Base-by-base conservation (phyloP, 2,888 invertebrate genomes). In the Pocota personata region DNA sequence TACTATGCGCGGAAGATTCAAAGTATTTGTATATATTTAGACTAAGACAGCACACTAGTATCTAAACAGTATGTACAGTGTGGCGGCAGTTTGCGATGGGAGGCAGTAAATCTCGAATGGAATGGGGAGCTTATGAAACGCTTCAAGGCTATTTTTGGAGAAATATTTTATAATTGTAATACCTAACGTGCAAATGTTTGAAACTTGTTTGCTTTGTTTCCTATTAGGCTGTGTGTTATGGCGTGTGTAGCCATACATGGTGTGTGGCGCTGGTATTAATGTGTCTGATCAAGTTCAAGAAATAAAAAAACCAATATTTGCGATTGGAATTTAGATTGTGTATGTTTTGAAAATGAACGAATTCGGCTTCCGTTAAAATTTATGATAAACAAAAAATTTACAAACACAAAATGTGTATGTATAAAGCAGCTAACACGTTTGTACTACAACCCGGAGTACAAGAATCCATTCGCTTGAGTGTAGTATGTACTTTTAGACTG, bases 201-300 rank as follows among this genome's bases (percentile, higher is more conserved):
- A 69, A 84, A 80, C 71, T 84, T 58, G 84, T 84, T 79, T 75
- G 55, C 48, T 75, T 75, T 84, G 84, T 75, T 73, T 84, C 79
- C 79, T 58, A 84, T 71, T 76, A 14, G 43, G 60, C 21, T 7
- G 58, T 50, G 67, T 52, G 32, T 55, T 37, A 40, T 14, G 16
- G 21, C 21, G n/a, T 30, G 19, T 69, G 69, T n/a, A 19, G 37
- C 14, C 19, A 46, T 46, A 62, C 16, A 57, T 76, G 50, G 57
- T 19, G 57, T 19, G 48, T 67, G 58, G 58, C 50, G 55, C 32
- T 67, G 19, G 67, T 58, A 40, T 60, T 37, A 21, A 67, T 60
- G 40, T 24, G 62, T 67, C 67, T 58, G 62, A 37, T 78, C 78
- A 78, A 78, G 77, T 78, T 69, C 77, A 78, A 69, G 14, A 77